phyloP scores from a whole-genome alignment of 2,797 vertebrate genomes.

The Pseudotriccus pelzelni region DNA sequence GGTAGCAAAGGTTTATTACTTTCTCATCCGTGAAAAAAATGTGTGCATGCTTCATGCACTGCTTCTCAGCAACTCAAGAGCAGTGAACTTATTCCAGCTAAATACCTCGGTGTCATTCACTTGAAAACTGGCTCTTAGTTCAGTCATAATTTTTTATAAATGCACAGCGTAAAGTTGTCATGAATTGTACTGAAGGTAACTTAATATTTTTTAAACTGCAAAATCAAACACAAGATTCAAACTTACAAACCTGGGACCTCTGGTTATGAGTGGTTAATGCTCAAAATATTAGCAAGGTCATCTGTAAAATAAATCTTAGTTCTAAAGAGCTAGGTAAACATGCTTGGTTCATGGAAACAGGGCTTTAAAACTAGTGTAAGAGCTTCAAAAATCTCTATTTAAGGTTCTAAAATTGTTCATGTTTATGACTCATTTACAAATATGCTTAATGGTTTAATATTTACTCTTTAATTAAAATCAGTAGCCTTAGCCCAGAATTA shows the following conservation, averaged over 20 bases:
- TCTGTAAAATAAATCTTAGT: background rate
- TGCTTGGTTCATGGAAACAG: background rate
- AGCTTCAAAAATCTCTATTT: background rate
- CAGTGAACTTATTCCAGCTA: slow-evolving; percentile 35
- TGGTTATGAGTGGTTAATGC: background rate
- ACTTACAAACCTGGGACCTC: background rate
- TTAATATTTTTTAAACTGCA: background rate
- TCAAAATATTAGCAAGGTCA: background rate
- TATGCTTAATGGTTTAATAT: background rate
- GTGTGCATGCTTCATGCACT: slow-evolving; percentile 50
- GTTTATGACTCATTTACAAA: background rate
- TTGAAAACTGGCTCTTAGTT: slow-evolving; percentile 15
- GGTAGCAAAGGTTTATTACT: slow-evolving; percentile 30
- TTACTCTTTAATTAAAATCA: background rate
- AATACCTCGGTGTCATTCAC: slow-evolving; percentile 52
- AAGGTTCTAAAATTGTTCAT: background rate
- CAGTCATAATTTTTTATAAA: background rate
- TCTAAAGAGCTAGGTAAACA: background rate
- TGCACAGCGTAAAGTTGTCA: background rate
- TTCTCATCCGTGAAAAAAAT: slow-evolving; percentile 34
- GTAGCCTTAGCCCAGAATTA: background rate
- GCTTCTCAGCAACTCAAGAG: slow-evolving; percentile 43
- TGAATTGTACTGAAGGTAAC: background rate
- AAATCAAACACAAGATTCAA: background rate
- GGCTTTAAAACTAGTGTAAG: background rate